These are phyloP conservation scores for Serrognathus titanus DNA, from an alignment of 2,888 invertebrate genomes.

Conservation along the genomic window DNA sequence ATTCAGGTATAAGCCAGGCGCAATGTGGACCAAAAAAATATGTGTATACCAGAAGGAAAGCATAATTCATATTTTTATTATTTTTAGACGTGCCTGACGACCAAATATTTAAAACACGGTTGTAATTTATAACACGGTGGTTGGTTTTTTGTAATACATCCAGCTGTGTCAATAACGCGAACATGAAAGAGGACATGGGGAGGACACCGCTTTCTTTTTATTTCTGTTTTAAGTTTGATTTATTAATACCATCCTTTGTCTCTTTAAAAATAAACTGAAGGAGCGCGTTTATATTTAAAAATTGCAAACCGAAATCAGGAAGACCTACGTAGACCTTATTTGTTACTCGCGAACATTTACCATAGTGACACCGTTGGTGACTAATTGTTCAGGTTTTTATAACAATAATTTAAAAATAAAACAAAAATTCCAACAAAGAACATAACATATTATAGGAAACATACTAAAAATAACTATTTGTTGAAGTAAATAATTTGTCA, in stretches of 20 bases:
- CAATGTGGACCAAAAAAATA: conserved; percentile 8
- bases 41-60: conserved; percentile 12
- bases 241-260: neutral
- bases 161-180: conserved; percentile 2
- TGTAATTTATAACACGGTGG: conserved; percentile 3
- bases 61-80: conserved; percentile 21
- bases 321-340: no score
- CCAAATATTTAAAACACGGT: conserved; percentile 18
- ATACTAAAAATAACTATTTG: no score
- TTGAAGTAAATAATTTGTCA: no score
- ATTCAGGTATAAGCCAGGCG: conserved; percentile 11
- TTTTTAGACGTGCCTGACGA: conserved; percentile 11
- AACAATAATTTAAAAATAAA: no score
- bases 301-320: no score
- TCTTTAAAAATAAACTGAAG: no score
- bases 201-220: neutral
- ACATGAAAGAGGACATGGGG: neutral
- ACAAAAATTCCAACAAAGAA: no score
- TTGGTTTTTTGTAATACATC: neutral
- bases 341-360: no score
- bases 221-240: neutral
- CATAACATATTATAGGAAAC: no score
- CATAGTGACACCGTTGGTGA: no score
- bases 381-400: no score
- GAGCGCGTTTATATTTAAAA: no score